Percentiles rank a stretch among this genome's conserved stretches.
phyloP scores from a whole-genome alignment of 2,888 invertebrate species.

The Coenonympha arcania region DNA sequence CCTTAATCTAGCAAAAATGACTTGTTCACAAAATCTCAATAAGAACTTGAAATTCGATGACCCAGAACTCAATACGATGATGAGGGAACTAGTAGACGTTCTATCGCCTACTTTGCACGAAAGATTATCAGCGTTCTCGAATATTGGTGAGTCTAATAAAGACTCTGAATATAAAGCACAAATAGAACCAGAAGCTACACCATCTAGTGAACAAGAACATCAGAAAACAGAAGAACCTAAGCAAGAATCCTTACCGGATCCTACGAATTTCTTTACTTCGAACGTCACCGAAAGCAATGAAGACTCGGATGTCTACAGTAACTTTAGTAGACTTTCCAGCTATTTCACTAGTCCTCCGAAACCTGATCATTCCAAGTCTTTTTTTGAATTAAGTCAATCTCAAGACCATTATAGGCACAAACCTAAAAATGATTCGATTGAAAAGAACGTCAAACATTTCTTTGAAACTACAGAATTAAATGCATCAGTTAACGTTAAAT shows the following conservation, averaged over 20 bases:
- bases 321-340: slow-evolving; percentile 57
- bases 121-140: slow-evolving; percentile 19
- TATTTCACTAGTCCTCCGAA: slow-evolving; percentile 55
- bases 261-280: slow-evolving; percentile 47
- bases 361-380: slow-evolving; percentile 60
- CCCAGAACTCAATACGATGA: slow-evolving; percentile 18
- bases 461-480: slow-evolving; percentile 22
- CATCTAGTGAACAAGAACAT: neutral
- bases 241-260: slow-evolving; percentile 40
- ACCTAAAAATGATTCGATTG: slow-evolving; percentile 13
- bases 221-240: slow-evolving; percentile 17
- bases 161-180: slow-evolving; percentile 3
- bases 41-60: slow-evolving; percentile 11
- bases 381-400: slow-evolving; percentile 69
- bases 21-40: slow-evolving; percentile 23
- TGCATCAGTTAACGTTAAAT: slow-evolving; percentile 16
- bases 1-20: slow-evolving; percentile 29
- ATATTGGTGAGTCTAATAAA: slow-evolving; percentile 9
- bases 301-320: slow-evolving; percentile 29
- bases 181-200: neutral
- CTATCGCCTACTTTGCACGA: slow-evolving; percentile 13
- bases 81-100: slow-evolving; percentile 18
- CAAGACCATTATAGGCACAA: slow-evolving; percentile 62
- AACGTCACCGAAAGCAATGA: slow-evolving; percentile 29
- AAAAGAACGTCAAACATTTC: slow-evolving; percentile 22